These are phyloP conservation scores for Ploceus nigricollis DNA, from an alignment of 2,113 vertebrate genomes.

Conservation along the genomic window DNA sequence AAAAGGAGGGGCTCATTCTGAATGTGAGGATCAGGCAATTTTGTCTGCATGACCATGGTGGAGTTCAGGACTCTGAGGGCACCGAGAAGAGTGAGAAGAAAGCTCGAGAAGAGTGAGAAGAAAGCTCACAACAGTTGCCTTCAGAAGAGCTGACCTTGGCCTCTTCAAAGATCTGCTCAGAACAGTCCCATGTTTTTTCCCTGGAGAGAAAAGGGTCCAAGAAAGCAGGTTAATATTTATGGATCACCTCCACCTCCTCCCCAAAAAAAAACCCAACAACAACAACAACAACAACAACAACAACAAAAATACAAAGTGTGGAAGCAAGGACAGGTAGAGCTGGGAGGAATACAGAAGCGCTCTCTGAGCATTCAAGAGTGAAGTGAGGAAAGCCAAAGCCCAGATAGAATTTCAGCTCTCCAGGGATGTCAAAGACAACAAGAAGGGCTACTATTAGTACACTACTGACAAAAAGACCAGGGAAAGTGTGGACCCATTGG, in stretches of 20 bases:
- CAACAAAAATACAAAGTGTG: not conserved
- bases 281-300: too few species aligned
- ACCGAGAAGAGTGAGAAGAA: not conserved
- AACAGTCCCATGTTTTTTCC: not conserved
- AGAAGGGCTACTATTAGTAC: not conserved
- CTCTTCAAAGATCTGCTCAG: not conserved
- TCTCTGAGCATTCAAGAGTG: not conserved
- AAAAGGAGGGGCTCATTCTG: fast-evolving
- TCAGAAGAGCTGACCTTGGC: not conserved
- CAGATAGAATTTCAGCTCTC: not conserved
- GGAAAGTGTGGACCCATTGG: not conserved
- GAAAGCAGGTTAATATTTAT: not conserved
- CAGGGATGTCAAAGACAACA: not conserved
- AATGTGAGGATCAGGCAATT: not conserved
- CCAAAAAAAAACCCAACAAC: not conserved
- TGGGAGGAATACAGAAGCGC: not conserved
- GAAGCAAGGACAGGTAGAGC: not conserved
- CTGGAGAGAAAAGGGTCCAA: not conserved
- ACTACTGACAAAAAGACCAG: not conserved
- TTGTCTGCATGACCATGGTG: not conserved
- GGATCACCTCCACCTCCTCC: not conserved
- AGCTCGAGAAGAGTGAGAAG: not conserved
- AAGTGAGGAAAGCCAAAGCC: not conserved
- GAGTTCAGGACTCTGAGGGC: not conserved
- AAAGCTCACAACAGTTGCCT: not conserved